Conservation (phyloP, 2,888 invertebrate species). For the Prosapia bicincta region DNA sequence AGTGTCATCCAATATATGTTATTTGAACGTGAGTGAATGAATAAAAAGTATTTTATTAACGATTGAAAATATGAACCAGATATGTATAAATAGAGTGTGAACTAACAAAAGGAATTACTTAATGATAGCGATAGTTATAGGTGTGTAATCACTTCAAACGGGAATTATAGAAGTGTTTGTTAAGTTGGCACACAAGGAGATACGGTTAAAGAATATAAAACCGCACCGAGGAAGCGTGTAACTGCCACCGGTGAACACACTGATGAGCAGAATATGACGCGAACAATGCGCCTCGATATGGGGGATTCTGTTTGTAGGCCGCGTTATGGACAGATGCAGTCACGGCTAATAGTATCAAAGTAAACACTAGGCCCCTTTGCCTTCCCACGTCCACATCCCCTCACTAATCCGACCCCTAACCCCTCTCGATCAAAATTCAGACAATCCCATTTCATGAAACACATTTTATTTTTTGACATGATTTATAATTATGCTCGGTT, state of each 20-base stretch:
- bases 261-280: background rate
- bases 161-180: too few species aligned
- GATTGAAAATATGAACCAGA: too few species aligned
- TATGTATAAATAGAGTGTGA: too few species aligned
- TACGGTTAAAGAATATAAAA: too few species aligned
- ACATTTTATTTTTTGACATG: constrained; percentile 22
- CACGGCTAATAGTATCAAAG: background rate
- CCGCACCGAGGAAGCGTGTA: too few species aligned
- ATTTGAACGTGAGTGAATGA: too few species aligned
- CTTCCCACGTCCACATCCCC: background rate
- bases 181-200: too few species aligned
- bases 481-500: constrained; percentile 28
- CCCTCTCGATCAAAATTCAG: constrained; percentile 8
- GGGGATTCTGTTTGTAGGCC: background rate
- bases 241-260: background rate
- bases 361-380: background rate
- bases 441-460: constrained; percentile 24
- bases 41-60: too few species aligned
- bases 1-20: too few species aligned
- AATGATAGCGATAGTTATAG: too few species aligned
- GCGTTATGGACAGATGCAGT: background rate
- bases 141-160: too few species aligned
- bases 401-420: background rate
- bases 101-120: too few species aligned
- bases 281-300: background rate